Evolutionary conservation across 2,797 vertebrate genomes (phyloP).

Genomic region (Botia almorhae): DNA sequence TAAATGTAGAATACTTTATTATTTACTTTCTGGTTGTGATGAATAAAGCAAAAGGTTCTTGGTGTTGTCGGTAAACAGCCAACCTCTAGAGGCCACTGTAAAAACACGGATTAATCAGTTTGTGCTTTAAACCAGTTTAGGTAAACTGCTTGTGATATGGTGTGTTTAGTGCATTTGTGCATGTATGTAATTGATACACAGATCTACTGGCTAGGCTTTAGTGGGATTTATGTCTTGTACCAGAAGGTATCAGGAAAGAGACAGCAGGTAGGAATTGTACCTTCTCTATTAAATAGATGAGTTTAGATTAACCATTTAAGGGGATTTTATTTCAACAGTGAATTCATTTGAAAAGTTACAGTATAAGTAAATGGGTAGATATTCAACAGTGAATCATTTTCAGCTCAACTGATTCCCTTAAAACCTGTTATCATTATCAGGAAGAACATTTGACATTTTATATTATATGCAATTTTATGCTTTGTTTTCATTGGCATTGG

Average conservation of each 20-base stretch:
- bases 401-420: background rate
- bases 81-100: conserved; percentile 53
- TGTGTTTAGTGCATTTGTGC: background rate
- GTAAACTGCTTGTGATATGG: background rate
- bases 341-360: background rate
- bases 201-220: background rate
- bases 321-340: background rate
- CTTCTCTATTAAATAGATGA: too few relatives aligned
- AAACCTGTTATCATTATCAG: background rate
- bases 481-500: background rate
- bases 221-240: background rate
- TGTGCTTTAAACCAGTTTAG: background rate
- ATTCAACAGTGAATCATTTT: background rate
- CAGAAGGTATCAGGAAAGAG: too few relatives aligned
- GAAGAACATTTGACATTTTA: background rate
- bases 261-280: too few relatives aligned
- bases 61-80: background rate
- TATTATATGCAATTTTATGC: background rate
- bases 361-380: background rate
- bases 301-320: background rate
- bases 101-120: conserved; percentile 31
- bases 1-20: background rate
- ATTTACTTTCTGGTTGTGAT: conserved; percentile 3
- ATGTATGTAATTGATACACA: background rate
- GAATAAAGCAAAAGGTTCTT: conserved; percentile 6